These are phyloP conservation scores for Heterotis niloticus DNA, from an alignment of 2,113 vertebrate species.

Conservation along the genomic window DNA sequence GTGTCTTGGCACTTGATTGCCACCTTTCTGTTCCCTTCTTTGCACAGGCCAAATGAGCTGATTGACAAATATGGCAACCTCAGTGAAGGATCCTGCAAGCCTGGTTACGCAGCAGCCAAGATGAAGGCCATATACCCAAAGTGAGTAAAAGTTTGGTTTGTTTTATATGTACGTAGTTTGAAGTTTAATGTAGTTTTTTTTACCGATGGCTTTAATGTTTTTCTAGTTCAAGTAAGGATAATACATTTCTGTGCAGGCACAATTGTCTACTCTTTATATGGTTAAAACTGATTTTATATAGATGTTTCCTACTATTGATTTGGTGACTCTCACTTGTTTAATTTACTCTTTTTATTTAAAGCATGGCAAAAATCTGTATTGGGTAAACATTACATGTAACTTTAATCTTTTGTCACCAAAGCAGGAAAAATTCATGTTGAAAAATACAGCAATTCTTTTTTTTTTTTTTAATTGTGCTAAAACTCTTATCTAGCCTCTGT, in stretches of 20 bases:
- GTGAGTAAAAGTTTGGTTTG: conserved; percentile 63
- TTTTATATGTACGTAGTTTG: not conserved
- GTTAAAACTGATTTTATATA: no score
- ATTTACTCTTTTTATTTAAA: no score
- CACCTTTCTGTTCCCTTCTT: not conserved
- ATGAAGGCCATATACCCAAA: conserved; percentile 93
- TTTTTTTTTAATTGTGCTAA: not conserved
- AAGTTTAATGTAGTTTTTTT: not conserved
- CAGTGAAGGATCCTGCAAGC: conserved; percentile 84
- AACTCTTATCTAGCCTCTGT: conserved; percentile 2
- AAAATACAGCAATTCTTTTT: not conserved
- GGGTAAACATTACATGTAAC: no score
- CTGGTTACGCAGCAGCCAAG: conserved; percentile 85
- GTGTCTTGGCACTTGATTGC: not conserved
- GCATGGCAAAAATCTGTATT: no score
- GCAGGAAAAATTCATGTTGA: not conserved
- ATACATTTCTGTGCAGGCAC: no score
- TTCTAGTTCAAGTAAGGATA: no score
- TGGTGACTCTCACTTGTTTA: no score
- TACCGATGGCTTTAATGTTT: not conserved
- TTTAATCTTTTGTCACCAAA: not conserved
- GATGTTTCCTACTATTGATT: no score
- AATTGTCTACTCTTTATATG: not conserved
- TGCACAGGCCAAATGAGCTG: conserved; percentile 75
- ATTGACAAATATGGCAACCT: conserved; percentile 85